A percentile compares a stretch with the other conserved stretches of the same genome.
Conservation (phyloP, 2,888 invertebrate genomes). For the Sclerodermus sp. region DNA sequence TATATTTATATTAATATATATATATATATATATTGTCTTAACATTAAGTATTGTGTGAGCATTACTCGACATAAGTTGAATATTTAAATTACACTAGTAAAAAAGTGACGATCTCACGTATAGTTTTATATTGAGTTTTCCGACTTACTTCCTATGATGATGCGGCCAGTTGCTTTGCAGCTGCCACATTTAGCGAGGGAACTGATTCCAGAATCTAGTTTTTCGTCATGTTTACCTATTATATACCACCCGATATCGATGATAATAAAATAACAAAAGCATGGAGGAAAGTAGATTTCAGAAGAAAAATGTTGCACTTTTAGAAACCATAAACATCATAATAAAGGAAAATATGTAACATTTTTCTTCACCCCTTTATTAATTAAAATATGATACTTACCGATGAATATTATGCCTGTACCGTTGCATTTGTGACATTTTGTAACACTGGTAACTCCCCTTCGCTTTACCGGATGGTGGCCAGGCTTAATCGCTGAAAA, state of each 20-base stretch:
- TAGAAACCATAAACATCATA: background rate
- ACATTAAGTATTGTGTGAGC: too few species aligned
- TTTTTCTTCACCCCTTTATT: conserved; percentile 27
- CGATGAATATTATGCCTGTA: conserved; percentile 81
- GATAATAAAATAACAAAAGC: conserved; percentile 52
- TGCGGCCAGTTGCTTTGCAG: conserved; percentile 56
- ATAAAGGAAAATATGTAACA: conserved; percentile 18
- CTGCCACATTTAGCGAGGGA: conserved; percentile 55
- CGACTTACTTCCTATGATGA: conserved; percentile 57
- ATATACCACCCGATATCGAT: conserved; percentile 55
- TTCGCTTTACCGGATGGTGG: conserved; percentile 78
- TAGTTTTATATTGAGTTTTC: conserved; percentile 34
- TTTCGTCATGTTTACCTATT: conserved; percentile 56
- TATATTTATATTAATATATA: too few species aligned
- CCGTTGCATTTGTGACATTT: conserved; percentile 90
- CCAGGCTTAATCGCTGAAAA: conserved; percentile 45
- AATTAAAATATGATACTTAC: conserved; percentile 45
- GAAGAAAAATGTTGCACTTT: conserved; percentile 25
- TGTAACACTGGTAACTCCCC: conserved; percentile 80
- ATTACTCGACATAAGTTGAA: conserved; percentile 15
- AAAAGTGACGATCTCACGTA: conserved; percentile 35
- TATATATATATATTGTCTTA: too few species aligned
- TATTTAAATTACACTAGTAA: conserved; percentile 18
- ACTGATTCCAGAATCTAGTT: conserved; percentile 55
- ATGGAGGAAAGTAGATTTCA: conserved; percentile 17